These are phyloP conservation scores for Camelus bactrianus DNA, from an alignment of 2,113 vertebrate species.

Conservation along the genomic window DNA sequence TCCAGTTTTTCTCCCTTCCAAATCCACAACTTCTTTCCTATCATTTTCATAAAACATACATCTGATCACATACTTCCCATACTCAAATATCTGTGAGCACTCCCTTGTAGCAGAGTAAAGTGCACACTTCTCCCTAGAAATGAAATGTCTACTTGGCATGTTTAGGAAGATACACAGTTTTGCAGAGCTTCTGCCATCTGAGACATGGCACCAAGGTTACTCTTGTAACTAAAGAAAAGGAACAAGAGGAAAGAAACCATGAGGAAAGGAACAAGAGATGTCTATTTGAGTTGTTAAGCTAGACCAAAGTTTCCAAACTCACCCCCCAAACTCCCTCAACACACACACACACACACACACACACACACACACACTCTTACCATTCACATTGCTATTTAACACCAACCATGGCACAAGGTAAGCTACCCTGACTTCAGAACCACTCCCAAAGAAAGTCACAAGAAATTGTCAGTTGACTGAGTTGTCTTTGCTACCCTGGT, in stretches of 20 bases:
- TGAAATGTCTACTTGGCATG: not conserved
- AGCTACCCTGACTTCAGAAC: not conserved
- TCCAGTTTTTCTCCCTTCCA: constrained; percentile 45
- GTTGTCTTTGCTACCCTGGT: not conserved
- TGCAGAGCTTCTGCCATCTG: not conserved
- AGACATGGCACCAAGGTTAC: not conserved
- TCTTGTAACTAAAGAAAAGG: not conserved
- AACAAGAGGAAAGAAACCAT: not conserved
- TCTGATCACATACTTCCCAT: not conserved
- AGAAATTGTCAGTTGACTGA: constrained; percentile 19
- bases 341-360: not conserved
- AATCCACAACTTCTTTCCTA: not conserved
- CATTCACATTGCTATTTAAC: not conserved
- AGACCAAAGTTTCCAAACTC: not conserved
- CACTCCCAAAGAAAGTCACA: not conserved
- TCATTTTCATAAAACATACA: constrained; percentile 28
- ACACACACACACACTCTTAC: not conserved
- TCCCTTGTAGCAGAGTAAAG: constrained; percentile 22
- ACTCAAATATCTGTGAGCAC: not conserved
- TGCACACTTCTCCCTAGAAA: not conserved
- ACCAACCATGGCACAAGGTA: not conserved
- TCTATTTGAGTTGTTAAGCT: not conserved
- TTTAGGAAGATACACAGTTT: not conserved
- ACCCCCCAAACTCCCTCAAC: not conserved
- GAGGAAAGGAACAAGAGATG: not conserved